Percentiles rank a stretch among this genome's conserved stretches.
phyloP scores from a whole-genome alignment of 2,113 vertebrate genomes.

The Suricata suricatta region DNA sequence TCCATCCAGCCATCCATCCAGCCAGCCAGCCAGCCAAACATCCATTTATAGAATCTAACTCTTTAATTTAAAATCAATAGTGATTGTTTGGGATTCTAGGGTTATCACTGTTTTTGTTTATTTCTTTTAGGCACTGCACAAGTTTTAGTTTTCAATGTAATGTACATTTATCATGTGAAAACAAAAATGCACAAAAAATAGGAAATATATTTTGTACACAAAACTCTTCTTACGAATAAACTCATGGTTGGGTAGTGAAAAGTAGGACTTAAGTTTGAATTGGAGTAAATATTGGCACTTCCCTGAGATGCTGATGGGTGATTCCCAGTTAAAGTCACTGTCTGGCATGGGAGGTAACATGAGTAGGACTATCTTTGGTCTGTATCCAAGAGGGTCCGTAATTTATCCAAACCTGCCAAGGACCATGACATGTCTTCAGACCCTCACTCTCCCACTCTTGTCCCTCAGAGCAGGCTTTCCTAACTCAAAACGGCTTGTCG shows the following conservation, averaged over 20 bases:
- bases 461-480: not conserved
- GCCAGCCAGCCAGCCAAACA: not conserved
- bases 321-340: not conserved
- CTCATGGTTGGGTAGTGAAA: not conserved
- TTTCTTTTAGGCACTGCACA: not conserved
- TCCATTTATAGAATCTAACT: not conserved
- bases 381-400: not conserved
- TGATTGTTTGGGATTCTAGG: not conserved
- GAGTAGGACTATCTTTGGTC: not conserved
- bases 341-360: not conserved
- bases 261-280: not conserved
- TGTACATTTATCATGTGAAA: not conserved
- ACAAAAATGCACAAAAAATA: not conserved
- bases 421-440: not conserved
- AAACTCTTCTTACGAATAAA: not conserved
- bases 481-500: not conserved
- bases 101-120: not conserved
- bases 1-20: not conserved
- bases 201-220: not conserved
- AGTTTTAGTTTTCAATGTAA: not conserved
- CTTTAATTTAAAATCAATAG: conserved; percentile 26
- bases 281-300: not conserved
- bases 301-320: not conserved
- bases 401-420: conserved; percentile 29
- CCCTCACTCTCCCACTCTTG: not conserved